Evolutionary conservation across 2,113 vertebrate species (phyloP), one percentile per base, ranked within the genome.

Genomic region (Jacana jacana): DNA sequence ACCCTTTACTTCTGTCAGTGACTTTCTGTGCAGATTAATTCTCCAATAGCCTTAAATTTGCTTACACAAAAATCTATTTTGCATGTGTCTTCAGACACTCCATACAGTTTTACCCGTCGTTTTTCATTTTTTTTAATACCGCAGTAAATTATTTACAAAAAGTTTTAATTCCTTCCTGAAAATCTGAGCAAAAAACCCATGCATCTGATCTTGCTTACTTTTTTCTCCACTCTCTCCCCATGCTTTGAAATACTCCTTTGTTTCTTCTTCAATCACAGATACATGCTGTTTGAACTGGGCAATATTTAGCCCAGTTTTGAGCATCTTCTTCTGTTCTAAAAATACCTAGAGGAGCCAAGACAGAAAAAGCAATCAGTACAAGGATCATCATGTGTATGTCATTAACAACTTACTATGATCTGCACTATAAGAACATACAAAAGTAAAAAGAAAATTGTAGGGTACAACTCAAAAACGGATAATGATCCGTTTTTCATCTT

Each of bases 311-410:
- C 99, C 99, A 3, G 98, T 99, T 98, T 99, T 99, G 88, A 99
- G 93, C 98, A 99, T 99, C 97, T 99, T 99, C 98, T 99, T 99
- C 95, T 99, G 99, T 91, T 99, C 99, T 98, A 99, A 96, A 96
- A 99, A 99, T 65, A 99, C 37, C 99, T 99, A 94, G 7, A 81
- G 68, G 19, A 78, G 86, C 6, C 61, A 83, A 84, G 35, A 77
- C 7, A 92, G 30, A 42, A 92, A 78, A 66, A 80, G 10, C 27
- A 71, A 20, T 91, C 60, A 87, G 31, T 46, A 73, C 24, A 83
- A 69, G 5, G 6, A 44, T 42, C 37, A 40, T 35, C 19, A 28
- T 31, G 42, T 39, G 58, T 46, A 60, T n/a, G 15, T 52, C n/a
- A 78, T 33, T 75, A 79, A 73, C 8, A 88, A 49, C 4, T n/a